These are phyloP conservation scores for Sebastes taczanowskii DNA, from an alignment of 2,797 vertebrate species.

Conservation along the genomic window DNA sequence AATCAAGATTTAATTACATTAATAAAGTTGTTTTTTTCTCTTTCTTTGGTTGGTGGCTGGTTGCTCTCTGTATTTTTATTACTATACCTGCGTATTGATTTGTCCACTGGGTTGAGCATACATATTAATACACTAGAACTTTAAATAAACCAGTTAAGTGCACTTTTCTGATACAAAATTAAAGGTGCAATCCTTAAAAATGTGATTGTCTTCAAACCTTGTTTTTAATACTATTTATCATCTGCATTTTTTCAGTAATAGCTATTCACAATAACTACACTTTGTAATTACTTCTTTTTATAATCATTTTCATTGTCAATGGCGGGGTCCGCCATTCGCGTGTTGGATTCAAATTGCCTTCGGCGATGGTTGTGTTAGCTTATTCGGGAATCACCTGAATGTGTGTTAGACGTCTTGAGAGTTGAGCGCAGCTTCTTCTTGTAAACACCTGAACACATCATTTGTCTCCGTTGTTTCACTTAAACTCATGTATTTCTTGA, in stretches of 20 bases:
- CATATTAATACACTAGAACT: background rate
- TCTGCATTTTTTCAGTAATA: too few relatives aligned
- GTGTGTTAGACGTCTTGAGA: too few relatives aligned
- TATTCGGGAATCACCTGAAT: background rate
- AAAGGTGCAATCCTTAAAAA: background rate
- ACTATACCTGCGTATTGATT: background rate
- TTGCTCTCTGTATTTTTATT: background rate
- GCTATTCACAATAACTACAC: background rate
- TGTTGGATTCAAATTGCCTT: background rate
- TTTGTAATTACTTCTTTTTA: background rate
- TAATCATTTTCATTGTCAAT: background rate
- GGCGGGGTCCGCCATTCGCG: background rate
- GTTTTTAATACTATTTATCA: background rate
- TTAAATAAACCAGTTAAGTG: background rate
- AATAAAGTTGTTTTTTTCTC: background rate
- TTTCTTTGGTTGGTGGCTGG: background rate
- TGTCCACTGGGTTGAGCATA: background rate
- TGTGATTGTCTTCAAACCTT: background rate
- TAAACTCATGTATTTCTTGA: too few relatives aligned
- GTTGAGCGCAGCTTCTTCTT: background rate
- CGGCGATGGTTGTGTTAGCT: background rate
- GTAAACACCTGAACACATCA: too few relatives aligned
- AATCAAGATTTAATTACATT: slow-evolving; percentile 16
- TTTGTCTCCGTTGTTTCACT: too few relatives aligned
- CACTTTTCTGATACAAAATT: background rate